Evolutionary conservation across 2,888 invertebrate genomes (phyloP).

Genomic region (Caenorhabditis zanzibari): DNA sequence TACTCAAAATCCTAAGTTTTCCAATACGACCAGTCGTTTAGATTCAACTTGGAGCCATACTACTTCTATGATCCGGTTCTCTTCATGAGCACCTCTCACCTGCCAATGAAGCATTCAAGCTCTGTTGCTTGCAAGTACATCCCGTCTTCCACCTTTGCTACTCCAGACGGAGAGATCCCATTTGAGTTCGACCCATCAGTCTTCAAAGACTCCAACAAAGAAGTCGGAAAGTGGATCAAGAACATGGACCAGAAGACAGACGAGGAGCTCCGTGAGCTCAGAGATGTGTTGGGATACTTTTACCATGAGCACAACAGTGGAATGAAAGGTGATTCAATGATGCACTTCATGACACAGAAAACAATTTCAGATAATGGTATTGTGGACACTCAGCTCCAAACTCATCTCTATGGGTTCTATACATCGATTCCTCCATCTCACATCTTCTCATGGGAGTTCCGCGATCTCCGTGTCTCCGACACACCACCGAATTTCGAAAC

Average conservation of each 20-base stretch:
- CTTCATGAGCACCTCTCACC: slow-evolving; percentile 2
- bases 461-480: too few species aligned
- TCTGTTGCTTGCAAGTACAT: too few species aligned
- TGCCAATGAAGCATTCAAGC: neutral
- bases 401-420: too few species aligned
- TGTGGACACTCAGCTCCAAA: too few species aligned
- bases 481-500: too few species aligned
- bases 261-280: neutral
- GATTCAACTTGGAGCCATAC: neutral
- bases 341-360: neutral
- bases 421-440: too few species aligned
- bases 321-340: neutral
- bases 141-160: too few species aligned
- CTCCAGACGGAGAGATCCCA: neutral
- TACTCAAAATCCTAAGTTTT: too few species aligned
- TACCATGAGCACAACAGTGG: neutral
- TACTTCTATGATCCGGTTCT: neutral
- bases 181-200: neutral
- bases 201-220: neutral
- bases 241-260: neutral
- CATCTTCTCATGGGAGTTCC: too few species aligned
- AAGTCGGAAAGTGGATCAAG: neutral
- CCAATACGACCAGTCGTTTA: too few species aligned
- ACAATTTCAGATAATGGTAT: neutral
- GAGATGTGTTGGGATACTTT: neutral